Evolutionary conservation across 2,113 vertebrate genomes (phyloP), one percentile per base, ranked within the genome.

Genomic region (Megalops atlanticus): DNA sequence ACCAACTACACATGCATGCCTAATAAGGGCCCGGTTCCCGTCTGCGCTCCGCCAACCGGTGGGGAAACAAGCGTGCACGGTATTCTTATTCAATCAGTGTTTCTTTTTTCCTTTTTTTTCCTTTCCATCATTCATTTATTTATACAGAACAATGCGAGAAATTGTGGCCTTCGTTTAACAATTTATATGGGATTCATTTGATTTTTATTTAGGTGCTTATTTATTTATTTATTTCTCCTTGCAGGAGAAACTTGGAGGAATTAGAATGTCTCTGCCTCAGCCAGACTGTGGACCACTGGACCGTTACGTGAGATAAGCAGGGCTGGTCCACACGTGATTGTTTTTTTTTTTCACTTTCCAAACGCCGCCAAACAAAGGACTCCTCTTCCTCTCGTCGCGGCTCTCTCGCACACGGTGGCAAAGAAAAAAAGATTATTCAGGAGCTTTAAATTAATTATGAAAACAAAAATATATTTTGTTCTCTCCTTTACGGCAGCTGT

Each of bases 361-460:
- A 83, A 82, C 64, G 16, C 47, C 36, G 6, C 43, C 7, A 14
- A 45, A 68, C 82, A 85, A 84, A 58, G 69, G 35, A n/a, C 81
- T 86, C 80, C 79, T 79, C 77, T 58, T 80, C 82, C 84, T 72
- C 72, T 58, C 49, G 54, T 38, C 18, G 31, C 33, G 7, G 21
- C 45, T 31, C 12, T 2, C 27, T 10, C 35, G 24, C 49, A 73
- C 71, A 40, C 49, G 76, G 80, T 81, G 86, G 86, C 76, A 72
- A 58, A 49, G 58, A 72, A 41, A 72, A 87, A 88, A 78, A 81
- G n/a, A n/a, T n/a, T 85, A 77, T 76, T 80, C 82, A 21, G 77
- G 86, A 85, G 85, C 78, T 79, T 85, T 89, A 80, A 88, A 88
- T 89, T 87, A 88, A 87, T 89, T 85, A 89, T 88, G 81, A 88